A percentile compares a stretch with the other conserved stretches of the same genome.
phyloP scores from a whole-genome alignment of 1,140 invertebrate genomes.

The Drosophila guanche region DNA sequence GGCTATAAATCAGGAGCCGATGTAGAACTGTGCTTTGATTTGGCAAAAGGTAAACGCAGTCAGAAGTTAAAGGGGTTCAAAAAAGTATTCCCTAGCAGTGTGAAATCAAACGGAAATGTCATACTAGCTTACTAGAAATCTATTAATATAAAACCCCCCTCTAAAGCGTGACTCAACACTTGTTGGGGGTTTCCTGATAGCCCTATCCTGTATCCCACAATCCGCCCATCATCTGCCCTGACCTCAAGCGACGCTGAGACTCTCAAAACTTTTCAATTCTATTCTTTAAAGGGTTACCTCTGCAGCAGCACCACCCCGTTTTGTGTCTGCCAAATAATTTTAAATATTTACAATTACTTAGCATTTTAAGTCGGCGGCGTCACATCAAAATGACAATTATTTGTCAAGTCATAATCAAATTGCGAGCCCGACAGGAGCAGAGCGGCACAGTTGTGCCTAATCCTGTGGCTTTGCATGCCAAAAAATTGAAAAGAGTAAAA shows the following conservation, averaged over 20 bases:
- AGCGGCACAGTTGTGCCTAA: constrained; percentile 76
- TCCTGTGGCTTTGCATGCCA: constrained; percentile 74
- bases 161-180: constrained; percentile 20
- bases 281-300: constrained; percentile 48
- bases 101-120: no score
- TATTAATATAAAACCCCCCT: no score
- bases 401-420: constrained; percentile 82
- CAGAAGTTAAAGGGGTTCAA: no score
- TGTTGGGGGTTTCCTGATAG: not conserved
- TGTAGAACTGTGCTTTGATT: not conserved
- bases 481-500: constrained; percentile 9
- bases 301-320: not conserved
- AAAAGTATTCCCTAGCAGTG: no score
- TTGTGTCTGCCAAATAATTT: constrained; percentile 44
- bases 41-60: no score
- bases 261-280: not conserved
- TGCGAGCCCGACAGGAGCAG: constrained; percentile 48
- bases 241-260: not conserved
- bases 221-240: constrained; percentile 9
- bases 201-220: constrained; percentile 8
- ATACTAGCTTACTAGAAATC: no score
- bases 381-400: constrained; percentile 81
- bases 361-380: constrained; percentile 72
- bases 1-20: constrained; percentile 55
- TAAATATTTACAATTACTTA: constrained; percentile 82